Evolutionary conservation across 2,797 vertebrate species (phyloP).

Genomic region (Cryptoprocta ferox): DNA sequence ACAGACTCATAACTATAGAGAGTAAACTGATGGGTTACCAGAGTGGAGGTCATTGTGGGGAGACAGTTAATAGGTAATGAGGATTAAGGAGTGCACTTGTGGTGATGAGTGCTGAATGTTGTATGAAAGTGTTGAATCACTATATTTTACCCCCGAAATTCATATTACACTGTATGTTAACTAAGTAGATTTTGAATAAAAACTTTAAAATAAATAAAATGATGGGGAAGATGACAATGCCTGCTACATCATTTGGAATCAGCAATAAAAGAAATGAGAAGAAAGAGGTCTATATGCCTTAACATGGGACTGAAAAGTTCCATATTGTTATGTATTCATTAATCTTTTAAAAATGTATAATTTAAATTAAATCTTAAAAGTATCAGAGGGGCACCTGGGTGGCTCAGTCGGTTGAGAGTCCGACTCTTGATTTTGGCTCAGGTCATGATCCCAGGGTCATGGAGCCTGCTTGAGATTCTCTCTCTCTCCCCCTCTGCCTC

Average conservation of each 20-base stretch:
- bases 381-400: too few relatives aligned
- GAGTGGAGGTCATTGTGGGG: neutral
- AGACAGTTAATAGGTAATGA: neutral
- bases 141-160: neutral
- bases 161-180: neutral
- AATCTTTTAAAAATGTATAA: constrained; percentile 3
- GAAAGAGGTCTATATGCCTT: neutral
- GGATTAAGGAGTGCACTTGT: neutral
- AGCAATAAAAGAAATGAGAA: neutral
- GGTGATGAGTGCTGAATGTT: neutral
- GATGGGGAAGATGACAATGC: neutral
- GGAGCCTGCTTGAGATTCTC: too few relatives aligned
- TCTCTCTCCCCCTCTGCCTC: too few relatives aligned
- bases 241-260: neutral
- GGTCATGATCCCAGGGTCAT: too few relatives aligned
- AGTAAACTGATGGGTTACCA: neutral
- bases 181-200: neutral
- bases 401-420: too few relatives aligned
- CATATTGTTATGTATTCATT: constrained; percentile 17
- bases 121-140: neutral
- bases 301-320: neutral
- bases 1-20: neutral
- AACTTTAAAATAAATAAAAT: neutral
- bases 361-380: constrained; percentile 38
- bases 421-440: too few relatives aligned